These are phyloP conservation scores for Ascidia mentula DNA, from an alignment of 23 tunicate genomes.

Conservation along the genomic window DNA sequence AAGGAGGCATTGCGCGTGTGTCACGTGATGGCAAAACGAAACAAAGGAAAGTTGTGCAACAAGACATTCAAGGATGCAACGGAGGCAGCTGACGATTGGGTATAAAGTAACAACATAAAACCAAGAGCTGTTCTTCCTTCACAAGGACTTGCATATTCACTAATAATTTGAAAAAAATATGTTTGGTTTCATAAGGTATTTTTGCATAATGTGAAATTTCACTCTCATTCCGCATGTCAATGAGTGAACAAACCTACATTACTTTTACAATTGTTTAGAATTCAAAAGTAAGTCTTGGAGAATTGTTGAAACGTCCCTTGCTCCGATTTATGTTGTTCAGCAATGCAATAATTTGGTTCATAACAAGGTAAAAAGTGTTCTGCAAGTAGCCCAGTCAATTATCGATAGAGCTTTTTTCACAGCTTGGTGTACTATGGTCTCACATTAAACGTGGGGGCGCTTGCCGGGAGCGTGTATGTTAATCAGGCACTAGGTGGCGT, in stretches of 20 bases:
- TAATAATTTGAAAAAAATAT: no score
- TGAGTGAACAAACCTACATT: no score
- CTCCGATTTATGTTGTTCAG: not conserved
- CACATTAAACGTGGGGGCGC: slow-evolving; percentile 10
- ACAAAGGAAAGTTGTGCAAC: not conserved
- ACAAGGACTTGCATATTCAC: no score
- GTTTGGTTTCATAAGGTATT: no score
- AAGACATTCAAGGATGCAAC: not conserved
- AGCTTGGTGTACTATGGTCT: slow-evolving; percentile 28
- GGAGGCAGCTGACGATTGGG: not conserved
- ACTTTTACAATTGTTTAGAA: not conserved
- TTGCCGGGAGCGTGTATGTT: slow-evolving; percentile 23
- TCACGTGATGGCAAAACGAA: slow-evolving; percentile 17
- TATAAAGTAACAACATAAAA: no score
- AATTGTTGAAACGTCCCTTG: not conserved
- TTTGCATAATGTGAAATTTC: no score
- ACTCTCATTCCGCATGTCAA: no score
- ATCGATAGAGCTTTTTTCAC: no score
- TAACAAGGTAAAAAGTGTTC: slow-evolving; percentile 27
- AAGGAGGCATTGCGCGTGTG: not conserved
- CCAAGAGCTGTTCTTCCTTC: not conserved
- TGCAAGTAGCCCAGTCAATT: no score
- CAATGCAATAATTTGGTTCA: slow-evolving; percentile 13
- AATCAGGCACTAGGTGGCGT: slow-evolving; percentile 42
- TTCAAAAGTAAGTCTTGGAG: not conserved